phyloP scores from a whole-genome alignment of 2,113 vertebrate genomes.

The Pogonocichla stellata region DNA sequence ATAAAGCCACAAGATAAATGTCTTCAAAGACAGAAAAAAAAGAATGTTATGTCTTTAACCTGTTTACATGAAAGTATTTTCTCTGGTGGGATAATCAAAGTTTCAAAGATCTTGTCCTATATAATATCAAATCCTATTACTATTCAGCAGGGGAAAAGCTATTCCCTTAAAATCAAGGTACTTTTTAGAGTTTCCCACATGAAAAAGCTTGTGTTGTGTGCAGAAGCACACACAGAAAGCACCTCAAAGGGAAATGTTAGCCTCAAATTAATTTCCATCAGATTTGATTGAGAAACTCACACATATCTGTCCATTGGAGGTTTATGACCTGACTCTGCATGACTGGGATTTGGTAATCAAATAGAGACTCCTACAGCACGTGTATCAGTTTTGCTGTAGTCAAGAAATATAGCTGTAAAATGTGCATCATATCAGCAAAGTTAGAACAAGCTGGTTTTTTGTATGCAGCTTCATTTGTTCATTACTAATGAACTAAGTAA shows the following conservation, averaged over 20 bases:
- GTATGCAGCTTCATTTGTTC: not conserved
- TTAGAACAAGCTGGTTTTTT: not conserved
- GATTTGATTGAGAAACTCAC: constrained; percentile 63
- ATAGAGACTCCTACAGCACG: constrained; percentile 27
- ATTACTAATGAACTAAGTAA: not conserved
- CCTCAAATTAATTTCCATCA: constrained; percentile 71
- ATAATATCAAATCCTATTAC: constrained; percentile 55
- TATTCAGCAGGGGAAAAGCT: constrained; percentile 48
- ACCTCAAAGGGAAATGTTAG: constrained; percentile 62
- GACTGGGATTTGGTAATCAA: constrained; percentile 64
- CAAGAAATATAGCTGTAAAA: constrained; percentile 28
- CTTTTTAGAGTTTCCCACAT: constrained; percentile 35
- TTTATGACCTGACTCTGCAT: constrained; percentile 48
- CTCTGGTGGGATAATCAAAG: constrained; percentile 41
- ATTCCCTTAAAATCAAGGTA: constrained; percentile 48
- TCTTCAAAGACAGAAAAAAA: constrained; percentile 20
- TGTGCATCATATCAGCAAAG: not conserved
- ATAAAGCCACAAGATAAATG: constrained; percentile 34
- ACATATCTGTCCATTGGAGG: constrained; percentile 54
- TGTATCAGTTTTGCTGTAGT: constrained; percentile 16
- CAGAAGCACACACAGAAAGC: constrained; percentile 20
- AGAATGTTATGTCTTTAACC: constrained; percentile 15
- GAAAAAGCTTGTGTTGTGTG: constrained; percentile 30
- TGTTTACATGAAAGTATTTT: constrained; percentile 47
- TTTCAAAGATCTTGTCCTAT: constrained; percentile 61